Base-by-base conservation (phyloP, 2,888 invertebrate species). In the Rhamnusium bicolor region DNA sequence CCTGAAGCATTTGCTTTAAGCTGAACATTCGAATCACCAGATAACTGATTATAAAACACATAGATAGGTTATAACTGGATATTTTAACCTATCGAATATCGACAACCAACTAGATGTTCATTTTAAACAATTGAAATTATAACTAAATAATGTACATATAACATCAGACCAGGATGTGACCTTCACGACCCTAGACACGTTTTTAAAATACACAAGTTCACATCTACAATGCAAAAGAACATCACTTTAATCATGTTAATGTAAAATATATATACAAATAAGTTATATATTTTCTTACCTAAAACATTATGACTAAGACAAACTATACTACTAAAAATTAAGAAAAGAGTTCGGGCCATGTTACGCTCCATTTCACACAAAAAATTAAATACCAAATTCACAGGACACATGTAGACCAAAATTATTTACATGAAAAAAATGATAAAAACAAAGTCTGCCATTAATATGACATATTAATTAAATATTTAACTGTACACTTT, bases 281-380 rank as follows among this genome's bases (percentile, higher is more conserved):
- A n/a, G 46, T 19, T 5, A 18, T 19, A 19, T 19, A 51, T 51
- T 51, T 2, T 19, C 84, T 83, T 77, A 86, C 86, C 86, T 81
- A 80, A 78, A 78, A 84, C 81, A 75, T 83, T 81, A 80, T 85
- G 84, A 81, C 84, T 82, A 73, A 85, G 83, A 80, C 83, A 85
- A 81, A 85, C 79, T 77, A 86, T 76, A 76, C 81, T 82, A 80
- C 81, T 81, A 76, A 85, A 82, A 79, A 81, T 75, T 77, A 84
- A 79, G 70, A 84, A 81, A 72, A 83, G 75, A 79, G 83, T 83
- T 80, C 84, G 83, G 72, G 81, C 80, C 85, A 86, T 85, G 79
- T 81, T 80, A 61, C 67, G 73, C 54, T 74, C 65, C 77, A 80
- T 80, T 76, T 75, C 74, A 62, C 32, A 65, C 51, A 73, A 74